Evolutionary conservation across 2,113 vertebrate species (phyloP), one percentile per base, ranked within the genome.

Genomic region (Silurus meridionalis): DNA sequence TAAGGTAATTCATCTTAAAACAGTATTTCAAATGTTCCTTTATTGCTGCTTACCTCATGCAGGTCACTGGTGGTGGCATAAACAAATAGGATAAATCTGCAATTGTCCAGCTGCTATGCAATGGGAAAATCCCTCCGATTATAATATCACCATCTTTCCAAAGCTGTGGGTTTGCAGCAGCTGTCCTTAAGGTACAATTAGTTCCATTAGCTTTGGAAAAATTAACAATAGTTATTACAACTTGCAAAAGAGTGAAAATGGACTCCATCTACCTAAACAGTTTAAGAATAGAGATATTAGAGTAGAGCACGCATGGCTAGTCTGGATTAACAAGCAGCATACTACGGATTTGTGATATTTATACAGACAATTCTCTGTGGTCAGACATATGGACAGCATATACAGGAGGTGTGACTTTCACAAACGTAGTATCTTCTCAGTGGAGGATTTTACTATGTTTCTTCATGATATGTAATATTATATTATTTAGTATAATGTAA

Each of bases 91-190:
- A 78, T 4, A 85, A 52, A 28, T 85, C 53, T 37, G 11, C 83
- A 55, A 61, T 17, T 0, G 85, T 80, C 83, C 83, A 88, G 15
- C 53, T 85, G 60, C 80, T 95, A 80, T 91, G 93, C 85, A 95
- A 95, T 52, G 94, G 95, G 90, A 95, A 95, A 85, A 95, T 94
- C 85, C 93, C 95, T 83, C 95, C 95, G 1, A 95, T 92, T 28
- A 93, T 48, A n/a, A 95, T 53, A 72, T 95, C 90, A 1, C 95
- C 95, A 78, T 93, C 90, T 82, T 92, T 91, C 25, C 86, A 87
- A 63, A 95, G 77, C 83, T 94, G 93, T 80, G 95, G 92, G 80
- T 93, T 94, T 55, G 84, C 69, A 58, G 83, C 1, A 9, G 88
- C 5, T 85, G 57, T 86, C 86, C 92, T 50, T 83, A 82, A 71